phyloP scores from a whole-genome alignment of 2,888 invertebrate genomes.

The Deilephila elpenor region DNA sequence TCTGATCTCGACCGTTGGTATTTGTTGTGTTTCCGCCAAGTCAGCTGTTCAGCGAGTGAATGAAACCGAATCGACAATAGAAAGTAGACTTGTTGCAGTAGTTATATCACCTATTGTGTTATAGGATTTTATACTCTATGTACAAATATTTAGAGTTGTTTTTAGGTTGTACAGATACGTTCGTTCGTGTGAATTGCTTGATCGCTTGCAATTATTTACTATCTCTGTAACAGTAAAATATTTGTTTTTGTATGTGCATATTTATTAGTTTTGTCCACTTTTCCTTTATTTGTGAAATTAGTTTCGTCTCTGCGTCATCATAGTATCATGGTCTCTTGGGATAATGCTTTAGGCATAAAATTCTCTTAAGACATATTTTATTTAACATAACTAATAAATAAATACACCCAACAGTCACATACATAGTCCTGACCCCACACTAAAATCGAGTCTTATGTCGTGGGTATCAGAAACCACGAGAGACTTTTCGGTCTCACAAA shows the following conservation, averaged over 20 bases:
- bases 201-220: constrained; percentile 45
- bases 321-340: no score
- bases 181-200: constrained; percentile 48
- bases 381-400: no score
- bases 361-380: no score
- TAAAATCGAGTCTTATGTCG: no score
- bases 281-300: no score
- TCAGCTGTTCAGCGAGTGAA: constrained; percentile 51
- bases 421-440: no score
- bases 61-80: constrained; percentile 51
- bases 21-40: constrained; percentile 22
- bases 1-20: neutral
- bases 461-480: no score
- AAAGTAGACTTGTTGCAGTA: constrained; percentile 46
- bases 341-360: no score
- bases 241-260: constrained; percentile 7
- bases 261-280: neutral
- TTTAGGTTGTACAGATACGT: neutral
- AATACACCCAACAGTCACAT: no score
- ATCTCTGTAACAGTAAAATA: constrained; percentile 35
- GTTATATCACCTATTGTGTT: constrained; percentile 34
- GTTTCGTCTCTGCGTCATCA: no score
- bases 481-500: no score
- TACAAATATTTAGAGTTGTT: neutral
- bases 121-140: neutral